A percentile compares a stretch with the other conserved stretches of the same genome.
These are phyloP conservation scores for Phalanger gymnotis DNA, from an alignment of 2,797 vertebrate genomes.

Conservation along the genomic window DNA sequence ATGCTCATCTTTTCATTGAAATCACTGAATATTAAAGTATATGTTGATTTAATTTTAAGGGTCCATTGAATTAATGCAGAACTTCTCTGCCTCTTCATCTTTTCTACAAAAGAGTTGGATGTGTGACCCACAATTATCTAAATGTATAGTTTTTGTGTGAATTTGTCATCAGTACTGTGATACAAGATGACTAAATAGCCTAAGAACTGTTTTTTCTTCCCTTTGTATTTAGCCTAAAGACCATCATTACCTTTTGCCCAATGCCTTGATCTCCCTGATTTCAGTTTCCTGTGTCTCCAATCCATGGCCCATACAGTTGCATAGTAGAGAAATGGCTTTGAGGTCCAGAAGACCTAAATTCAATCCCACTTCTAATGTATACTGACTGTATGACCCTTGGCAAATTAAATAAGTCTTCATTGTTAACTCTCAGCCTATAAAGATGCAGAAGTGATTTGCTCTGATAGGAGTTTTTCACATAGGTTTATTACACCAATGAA, in stretches of 20 bases:
- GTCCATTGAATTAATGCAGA: not conserved
- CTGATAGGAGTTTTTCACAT: not conserved
- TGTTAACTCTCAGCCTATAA: not conserved
- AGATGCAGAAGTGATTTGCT: not conserved
- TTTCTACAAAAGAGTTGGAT: not conserved
- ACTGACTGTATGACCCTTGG: too few relatives aligned
- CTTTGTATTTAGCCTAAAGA: not conserved
- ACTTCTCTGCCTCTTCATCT: not conserved
- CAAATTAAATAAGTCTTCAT: too few relatives aligned
- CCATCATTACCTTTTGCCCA: not conserved
- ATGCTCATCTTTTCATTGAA: not conserved
- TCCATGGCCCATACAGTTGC: not conserved
- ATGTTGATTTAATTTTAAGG: not conserved
- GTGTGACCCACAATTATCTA: not conserved
- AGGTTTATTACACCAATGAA: not conserved
- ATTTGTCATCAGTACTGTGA: not conserved
- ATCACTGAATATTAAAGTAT: not conserved
- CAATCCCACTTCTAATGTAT: too few relatives aligned
- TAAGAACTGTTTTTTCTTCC: not conserved
- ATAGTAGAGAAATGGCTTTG: too few relatives aligned
- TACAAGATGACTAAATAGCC: not conserved
- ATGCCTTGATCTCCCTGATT: too few relatives aligned
- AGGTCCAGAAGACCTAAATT: too few relatives aligned
- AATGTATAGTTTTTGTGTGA: not conserved
- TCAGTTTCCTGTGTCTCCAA: not conserved